phyloP scores from a whole-genome alignment of 2,113 vertebrate genomes.

The Mola mola region DNA sequence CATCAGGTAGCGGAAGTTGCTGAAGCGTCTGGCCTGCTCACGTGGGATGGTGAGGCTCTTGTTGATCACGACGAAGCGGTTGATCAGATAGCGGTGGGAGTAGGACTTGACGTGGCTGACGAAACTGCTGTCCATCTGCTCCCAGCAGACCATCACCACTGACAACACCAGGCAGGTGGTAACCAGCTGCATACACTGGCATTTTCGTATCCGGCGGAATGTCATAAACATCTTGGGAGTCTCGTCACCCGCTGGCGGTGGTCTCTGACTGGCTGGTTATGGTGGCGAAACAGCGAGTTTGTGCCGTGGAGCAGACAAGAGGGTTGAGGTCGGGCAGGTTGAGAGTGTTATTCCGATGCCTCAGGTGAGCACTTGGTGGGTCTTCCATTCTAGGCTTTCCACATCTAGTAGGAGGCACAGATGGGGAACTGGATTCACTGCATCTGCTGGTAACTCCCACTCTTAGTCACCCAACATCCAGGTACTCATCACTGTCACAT shows the following conservation, averaged over 20 bases:
- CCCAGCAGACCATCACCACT: slow-evolving; percentile 88
- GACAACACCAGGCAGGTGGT: slow-evolving; percentile 87
- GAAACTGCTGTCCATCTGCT: slow-evolving; percentile 80
- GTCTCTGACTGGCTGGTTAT: slow-evolving; percentile 40
- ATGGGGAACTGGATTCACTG: slow-evolving; percentile 16
- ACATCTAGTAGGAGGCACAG: slow-evolving; percentile 22
- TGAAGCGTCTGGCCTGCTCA: slow-evolving; percentile 70
- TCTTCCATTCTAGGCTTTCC: slow-evolving; percentile 67
- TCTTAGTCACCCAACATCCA: background rate
- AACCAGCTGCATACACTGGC: slow-evolving; percentile 85
- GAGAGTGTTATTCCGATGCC: slow-evolving; percentile 39
- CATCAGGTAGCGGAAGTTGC: slow-evolving; percentile 86
- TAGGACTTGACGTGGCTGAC: slow-evolving; percentile 89
- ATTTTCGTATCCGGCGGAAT: slow-evolving; percentile 84
- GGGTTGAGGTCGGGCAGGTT: background rate
- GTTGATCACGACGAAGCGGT: slow-evolving; percentile 87
- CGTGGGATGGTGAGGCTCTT: slow-evolving; percentile 85
- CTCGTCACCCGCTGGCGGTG: slow-evolving; percentile 22
- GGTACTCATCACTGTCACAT: slow-evolving; percentile 15
- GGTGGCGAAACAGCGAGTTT: background rate
- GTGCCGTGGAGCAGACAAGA: background rate
- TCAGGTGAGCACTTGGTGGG: slow-evolving; percentile 26
- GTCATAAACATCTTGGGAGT: slow-evolving; percentile 85
- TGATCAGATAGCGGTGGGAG: slow-evolving; percentile 90
- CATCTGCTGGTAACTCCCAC: slow-evolving; percentile 3